These are phyloP conservation scores for Epinephelus coioides DNA, from an alignment of 2,797 vertebrate genomes.

Conservation along the genomic window DNA sequence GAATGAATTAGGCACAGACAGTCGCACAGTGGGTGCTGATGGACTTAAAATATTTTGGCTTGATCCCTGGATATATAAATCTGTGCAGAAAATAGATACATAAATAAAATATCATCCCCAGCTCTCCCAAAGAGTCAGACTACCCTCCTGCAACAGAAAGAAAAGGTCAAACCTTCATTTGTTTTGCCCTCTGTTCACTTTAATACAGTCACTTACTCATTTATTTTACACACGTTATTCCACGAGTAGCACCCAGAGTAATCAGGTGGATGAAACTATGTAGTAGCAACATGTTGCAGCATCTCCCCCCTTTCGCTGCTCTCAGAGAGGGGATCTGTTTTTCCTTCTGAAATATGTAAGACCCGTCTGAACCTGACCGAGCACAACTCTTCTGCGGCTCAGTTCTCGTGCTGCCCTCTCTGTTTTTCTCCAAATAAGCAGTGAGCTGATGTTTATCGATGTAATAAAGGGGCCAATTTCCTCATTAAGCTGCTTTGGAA, in stretches of 20 bases:
- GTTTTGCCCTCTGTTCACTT: not conserved
- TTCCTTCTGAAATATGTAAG: not conserved
- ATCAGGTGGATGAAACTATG: not conserved
- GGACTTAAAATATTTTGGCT: too few relatives aligned
- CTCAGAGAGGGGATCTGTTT: not conserved
- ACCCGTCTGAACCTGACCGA: constrained; percentile 42
- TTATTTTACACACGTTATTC: not conserved
- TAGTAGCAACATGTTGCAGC: not conserved
- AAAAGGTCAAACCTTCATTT: not conserved
- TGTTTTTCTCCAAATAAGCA: not conserved
- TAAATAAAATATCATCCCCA: too few relatives aligned
- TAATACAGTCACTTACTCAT: not conserved
- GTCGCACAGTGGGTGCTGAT: too few relatives aligned
- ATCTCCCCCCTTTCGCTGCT: not conserved
- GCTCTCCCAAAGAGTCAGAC: not conserved
- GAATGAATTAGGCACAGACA: too few relatives aligned
- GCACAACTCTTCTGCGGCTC: not conserved
- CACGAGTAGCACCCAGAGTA: not conserved
- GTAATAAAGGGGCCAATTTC: constrained; percentile 31
- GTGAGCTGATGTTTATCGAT: constrained; percentile 20
- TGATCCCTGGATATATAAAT: too few relatives aligned
- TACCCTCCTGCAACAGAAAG: not conserved
- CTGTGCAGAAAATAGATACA: too few relatives aligned
- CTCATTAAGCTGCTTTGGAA: constrained; percentile 57
- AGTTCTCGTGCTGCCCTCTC: too few relatives aligned